Conservation (phyloP, 2,888 invertebrate genomes). For the Selenia dentaria region DNA sequence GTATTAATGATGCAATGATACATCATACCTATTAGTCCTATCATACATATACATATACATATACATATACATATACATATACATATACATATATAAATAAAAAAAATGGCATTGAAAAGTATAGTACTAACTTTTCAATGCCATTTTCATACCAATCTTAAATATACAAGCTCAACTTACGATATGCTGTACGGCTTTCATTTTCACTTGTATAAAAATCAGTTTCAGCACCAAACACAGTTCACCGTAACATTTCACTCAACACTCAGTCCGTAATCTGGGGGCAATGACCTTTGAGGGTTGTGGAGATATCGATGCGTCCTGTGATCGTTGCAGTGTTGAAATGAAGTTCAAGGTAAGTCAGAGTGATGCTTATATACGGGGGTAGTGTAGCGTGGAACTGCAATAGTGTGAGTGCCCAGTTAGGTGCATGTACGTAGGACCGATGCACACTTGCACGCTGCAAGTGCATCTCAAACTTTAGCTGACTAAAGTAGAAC, state of each 20-base stretch:
- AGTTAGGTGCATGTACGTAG: constrained; percentile 35
- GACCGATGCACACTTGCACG: constrained; percentile 52
- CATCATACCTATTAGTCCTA: too few species aligned
- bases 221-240: constrained; percentile 58
- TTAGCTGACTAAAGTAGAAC: too few species aligned
- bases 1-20: too few species aligned
- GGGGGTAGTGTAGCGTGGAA: constrained; percentile 75
- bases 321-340: constrained; percentile 49
- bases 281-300: constrained; percentile 32
- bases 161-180: constrained; percentile 48
- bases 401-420: constrained; percentile 45
- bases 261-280: constrained; percentile 37
- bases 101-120: too few species aligned
- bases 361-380: constrained; percentile 71
- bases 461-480: constrained; percentile 46
- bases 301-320: constrained; percentile 27
- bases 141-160: too few species aligned
- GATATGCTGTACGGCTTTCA: constrained; percentile 67
- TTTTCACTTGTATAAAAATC: constrained; percentile 43
- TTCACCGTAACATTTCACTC: constrained; percentile 49
- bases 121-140: too few species aligned
- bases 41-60: too few species aligned
- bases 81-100: too few species aligned
- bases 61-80: too few species aligned
- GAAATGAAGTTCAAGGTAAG: constrained; percentile 84